Percentiles rank a stretch among this genome's conserved stretches.
These are phyloP conservation scores for Phodopus roborovskii DNA, from an alignment of 2,113 vertebrate species.

Conservation along the genomic window DNA sequence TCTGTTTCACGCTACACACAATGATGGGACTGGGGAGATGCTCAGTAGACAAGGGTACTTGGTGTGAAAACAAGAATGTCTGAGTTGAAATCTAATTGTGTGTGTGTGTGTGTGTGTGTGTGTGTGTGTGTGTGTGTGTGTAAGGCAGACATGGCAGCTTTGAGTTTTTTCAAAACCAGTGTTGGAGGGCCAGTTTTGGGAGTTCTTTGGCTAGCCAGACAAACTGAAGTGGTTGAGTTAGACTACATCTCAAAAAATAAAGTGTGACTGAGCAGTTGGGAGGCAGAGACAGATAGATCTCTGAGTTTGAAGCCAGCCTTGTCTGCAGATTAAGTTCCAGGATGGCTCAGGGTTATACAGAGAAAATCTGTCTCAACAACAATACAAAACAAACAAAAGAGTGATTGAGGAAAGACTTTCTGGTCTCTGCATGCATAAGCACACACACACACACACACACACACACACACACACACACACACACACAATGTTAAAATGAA, in stretches of 20 bases:
- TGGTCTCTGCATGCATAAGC: not conserved
- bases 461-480: not conserved
- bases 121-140: not conserved
- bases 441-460: not conserved
- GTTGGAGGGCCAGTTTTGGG: rapidly evolving
- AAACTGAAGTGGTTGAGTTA: not conserved
- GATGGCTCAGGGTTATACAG: not conserved
- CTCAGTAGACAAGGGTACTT: too few relatives aligned
- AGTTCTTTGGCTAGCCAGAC: not conserved
- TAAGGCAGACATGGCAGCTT: not conserved
- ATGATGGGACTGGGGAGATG: not conserved
- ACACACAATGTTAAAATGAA: not conserved
- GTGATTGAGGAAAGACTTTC: not conserved
- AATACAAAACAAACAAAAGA: not conserved
- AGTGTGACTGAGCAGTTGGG: not conserved
- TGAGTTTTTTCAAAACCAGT: too few relatives aligned
- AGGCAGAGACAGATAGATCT: not conserved
- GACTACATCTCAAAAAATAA: not conserved
- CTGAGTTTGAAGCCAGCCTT: not conserved
- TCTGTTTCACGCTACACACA: not conserved
- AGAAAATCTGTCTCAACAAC: not conserved
- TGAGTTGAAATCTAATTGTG: not conserved
- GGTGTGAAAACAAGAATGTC: not conserved
- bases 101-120: not conserved
- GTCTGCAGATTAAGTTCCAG: not conserved